Evolutionary conservation across 2,797 vertebrate species (phyloP).

Genomic region (Oreonectes daqikongensis): DNA sequence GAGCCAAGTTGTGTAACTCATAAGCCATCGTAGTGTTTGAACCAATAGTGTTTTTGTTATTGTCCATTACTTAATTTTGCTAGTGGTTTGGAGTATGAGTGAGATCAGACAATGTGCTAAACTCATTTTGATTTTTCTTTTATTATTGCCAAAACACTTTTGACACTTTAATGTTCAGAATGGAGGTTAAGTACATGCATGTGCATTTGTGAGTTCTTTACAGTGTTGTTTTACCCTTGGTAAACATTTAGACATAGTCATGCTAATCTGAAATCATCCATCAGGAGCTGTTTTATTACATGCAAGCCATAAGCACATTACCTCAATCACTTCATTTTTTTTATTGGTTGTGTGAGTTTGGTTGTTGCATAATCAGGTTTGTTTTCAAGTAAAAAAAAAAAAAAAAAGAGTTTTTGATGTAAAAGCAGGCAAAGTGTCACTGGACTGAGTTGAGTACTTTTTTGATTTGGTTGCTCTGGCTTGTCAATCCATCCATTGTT

Average conservation of each 20-base stretch:
- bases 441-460: neutral
- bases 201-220: constrained; percentile 14
- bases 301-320: constrained; percentile 45
- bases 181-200: constrained; percentile 17
- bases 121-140: constrained; percentile 54
- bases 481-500: constrained; percentile 15
- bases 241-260: neutral
- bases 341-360: neutral
- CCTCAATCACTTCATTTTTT: constrained; percentile 29
- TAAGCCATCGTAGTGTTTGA: constrained; percentile 57
- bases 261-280: constrained; percentile 10
- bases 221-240: constrained; percentile 17
- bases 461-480: neutral
- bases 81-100: constrained; percentile 2
- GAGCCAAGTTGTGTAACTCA: constrained; percentile 43
- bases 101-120: constrained; percentile 22
- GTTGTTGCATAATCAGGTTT: neutral
- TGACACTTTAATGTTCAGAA: constrained; percentile 52
- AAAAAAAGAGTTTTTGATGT: neutral
- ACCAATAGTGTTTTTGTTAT: constrained; percentile 30
- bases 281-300: constrained; percentile 17
- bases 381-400: neutral
- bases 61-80: constrained; percentile 9
- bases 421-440: neutral
- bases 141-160: constrained; percentile 56